Conservation (phyloP, 2,113 vertebrate species). For the Triplophysa dalaica region DNA sequence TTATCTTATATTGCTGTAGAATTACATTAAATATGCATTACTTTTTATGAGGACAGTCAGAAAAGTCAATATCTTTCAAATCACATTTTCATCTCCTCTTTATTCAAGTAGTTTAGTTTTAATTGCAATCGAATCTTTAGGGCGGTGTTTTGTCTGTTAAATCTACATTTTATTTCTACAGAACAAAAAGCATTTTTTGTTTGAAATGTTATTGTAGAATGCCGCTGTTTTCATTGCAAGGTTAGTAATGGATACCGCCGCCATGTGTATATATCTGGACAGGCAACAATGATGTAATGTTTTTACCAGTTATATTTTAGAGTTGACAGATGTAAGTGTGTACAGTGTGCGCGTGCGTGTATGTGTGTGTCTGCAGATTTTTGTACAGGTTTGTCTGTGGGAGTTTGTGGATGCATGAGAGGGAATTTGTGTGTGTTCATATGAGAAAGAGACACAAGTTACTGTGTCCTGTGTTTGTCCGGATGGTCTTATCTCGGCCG, state of each 20-base stretch:
- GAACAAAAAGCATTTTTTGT: no score
- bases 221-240: not conserved
- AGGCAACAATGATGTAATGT: conserved; percentile 9
- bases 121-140: not conserved
- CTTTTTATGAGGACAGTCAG: not conserved
- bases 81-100: not conserved
- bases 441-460: not conserved
- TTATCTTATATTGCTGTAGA: not conserved
- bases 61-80: not conserved
- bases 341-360: conserved; percentile 35
- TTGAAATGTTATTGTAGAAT: not conserved
- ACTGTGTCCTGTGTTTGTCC: conserved; percentile 8
- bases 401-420: not conserved
- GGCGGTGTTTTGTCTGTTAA: no score
- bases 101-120: not conserved
- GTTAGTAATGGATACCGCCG: conserved; percentile 13
- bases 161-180: no score
- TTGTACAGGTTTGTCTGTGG: not conserved
- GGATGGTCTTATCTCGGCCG: conserved; percentile 63
- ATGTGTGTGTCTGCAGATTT: conserved; percentile 33
- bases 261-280: conserved; percentile 11
- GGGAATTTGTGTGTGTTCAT: not conserved
- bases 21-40: not conserved
- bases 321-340: conserved; percentile 34
- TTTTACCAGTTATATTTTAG: conserved; percentile 24